Base-by-base conservation (phyloP, 2,113 vertebrate species). In the Myiopsitta monachus region DNA sequence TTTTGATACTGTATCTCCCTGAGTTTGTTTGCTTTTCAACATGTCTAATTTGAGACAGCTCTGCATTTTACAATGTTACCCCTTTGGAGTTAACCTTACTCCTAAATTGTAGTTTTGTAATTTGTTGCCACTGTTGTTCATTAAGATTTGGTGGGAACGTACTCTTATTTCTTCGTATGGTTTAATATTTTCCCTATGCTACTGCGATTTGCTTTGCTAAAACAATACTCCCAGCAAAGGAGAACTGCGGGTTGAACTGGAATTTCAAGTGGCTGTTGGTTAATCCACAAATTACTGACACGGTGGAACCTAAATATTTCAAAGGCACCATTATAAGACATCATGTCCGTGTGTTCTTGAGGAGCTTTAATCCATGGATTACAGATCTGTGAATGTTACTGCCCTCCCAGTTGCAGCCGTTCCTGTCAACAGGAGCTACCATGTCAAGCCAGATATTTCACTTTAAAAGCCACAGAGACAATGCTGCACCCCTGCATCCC, bases 11-110 rank as follows among this genome's bases (percentile, higher is more conserved):
- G 0, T 87, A 84, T 92, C 86, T 96, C 67, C 78, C 77, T 0
- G 11, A 84, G 43, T 69, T 39, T 84, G 74, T 96, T 95, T 95
- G 43, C 63, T 94, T 93, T 96, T 94, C 89, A 84, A 72, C 74
- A 41, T 52, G 55, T 70, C 79, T 90, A 79, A 81, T 83, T 82
- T 90, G 92, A 96, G 83, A 88, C 76, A 79, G 92, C 80, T 96
- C 79, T 21, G 10, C 17, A 8, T 91, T 86, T 86, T 81, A 55
- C 80, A 61, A 6, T 19, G 17, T 54, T 79, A 33, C 14, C 55
- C 21, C 67, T 89, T 87, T 0, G 0, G 43, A 88, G n/a, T 69
- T 90, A 80, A 82, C 59, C 51, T 88, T 47, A 73, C 31, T 30
- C 51, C 44, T 52, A 85, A 41, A 8, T 12, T 87, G n/a, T 51